Percentiles rank a stretch among this genome's conserved stretches.
Conservation (phyloP, 2,888 invertebrate species). For the Ophion costatus region DNA sequence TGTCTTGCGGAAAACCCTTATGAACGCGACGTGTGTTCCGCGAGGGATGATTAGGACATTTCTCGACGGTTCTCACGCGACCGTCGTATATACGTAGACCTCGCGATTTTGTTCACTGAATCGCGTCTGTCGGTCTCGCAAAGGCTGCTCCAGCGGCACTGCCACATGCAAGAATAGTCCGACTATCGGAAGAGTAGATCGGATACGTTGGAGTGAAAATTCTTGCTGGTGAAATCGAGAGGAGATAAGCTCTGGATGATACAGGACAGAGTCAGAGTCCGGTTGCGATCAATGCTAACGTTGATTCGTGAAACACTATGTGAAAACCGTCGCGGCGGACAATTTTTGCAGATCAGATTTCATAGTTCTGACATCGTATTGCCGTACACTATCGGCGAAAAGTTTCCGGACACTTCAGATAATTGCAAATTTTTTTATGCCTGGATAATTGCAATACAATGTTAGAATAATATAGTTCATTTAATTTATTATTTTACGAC, state of each 20-base stretch:
- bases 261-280: neutral
- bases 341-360: no score
- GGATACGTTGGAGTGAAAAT: no score
- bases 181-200: neutral
- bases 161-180: neutral
- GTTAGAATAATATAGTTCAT: no score
- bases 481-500: no score
- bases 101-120: neutral
- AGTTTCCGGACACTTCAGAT: no score
- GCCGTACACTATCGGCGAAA: no score
- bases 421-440: no score
- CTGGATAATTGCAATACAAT: no score
- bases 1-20: neutral
- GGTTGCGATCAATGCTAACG: neutral
- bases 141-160: neutral
- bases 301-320: no score
- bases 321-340: no score
- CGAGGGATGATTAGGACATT: neutral
- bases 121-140: neutral
- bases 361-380: no score
- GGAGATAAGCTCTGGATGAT: neutral
- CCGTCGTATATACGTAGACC: neutral
- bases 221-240: no score
- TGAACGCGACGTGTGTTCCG: neutral
- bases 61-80: neutral